Base-by-base conservation (phyloP, 2,113 vertebrate genomes). In the Piprites chloris region DNA sequence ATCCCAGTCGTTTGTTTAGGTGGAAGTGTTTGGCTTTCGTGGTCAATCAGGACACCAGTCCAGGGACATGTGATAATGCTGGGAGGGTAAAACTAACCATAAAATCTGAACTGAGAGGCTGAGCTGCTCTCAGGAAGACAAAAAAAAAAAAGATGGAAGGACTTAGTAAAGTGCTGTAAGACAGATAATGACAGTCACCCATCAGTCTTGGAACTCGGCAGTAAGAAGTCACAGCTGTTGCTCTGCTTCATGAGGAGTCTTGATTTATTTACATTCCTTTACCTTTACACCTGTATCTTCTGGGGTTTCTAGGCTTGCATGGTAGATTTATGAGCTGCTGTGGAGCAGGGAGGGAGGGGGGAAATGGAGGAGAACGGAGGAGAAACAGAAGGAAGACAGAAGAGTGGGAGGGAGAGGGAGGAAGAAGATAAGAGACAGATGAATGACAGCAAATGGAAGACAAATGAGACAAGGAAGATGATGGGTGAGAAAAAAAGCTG, bases 381-480 rank as follows among this genome's bases (percentile, higher is more conserved):
- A 95, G 83, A 91, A 97, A 52, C 84, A 85, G 85, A 94, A 96
- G 91, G 93, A 93, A 95, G 67, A 87, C 73, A 62, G 87, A 95
- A 66, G 32, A 75, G 83, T 93, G 91, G 95, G 95, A 95, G 92
- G 93, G 89, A 92, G 69, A 85, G 56, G 91, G 79, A 92, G 93
- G 88, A 86, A 82, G 95, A 86, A 75, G 79, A 44, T 50, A 90
- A 89, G 82, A 95, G 88, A 35, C 18, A 89, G 81, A 81, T 92
- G 95, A 97, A 97, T 97, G 94, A 97, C 46, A 21, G 97, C 87
- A 96, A 95, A 97, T 96, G 93, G 76, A 94, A 82, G 87, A 93
- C 78, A 87, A 84, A 75, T 89, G 95, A 95, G 93, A 80, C 55
- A 73, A 65, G 89, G 93, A 96, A 83, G 79, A 81, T 65, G 76